Conservation (phyloP, 1,140 invertebrate species). For the Episyrphus balteatus region DNA sequence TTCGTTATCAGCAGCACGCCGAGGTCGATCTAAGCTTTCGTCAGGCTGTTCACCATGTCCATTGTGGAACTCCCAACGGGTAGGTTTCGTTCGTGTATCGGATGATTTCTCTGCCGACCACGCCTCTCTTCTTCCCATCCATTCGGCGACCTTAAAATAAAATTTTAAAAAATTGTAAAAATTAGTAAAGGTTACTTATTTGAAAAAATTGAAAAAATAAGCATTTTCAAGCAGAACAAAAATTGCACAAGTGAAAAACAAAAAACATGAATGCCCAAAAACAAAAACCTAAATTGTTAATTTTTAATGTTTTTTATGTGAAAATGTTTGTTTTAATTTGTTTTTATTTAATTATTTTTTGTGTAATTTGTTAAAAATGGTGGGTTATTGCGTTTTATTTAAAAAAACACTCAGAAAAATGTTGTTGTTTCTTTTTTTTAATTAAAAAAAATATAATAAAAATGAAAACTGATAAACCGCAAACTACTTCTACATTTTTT, state of each 20-base stretch:
- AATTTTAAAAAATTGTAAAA: not conserved
- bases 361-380: too few species aligned
- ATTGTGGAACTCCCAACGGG: constrained; percentile 55
- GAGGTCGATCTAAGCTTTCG: constrained; percentile 28
- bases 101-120: constrained; percentile 60
- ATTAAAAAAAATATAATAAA: too few species aligned
- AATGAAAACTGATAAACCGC: too few species aligned
- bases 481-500: too few species aligned
- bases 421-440: too few species aligned
- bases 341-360: too few species aligned
- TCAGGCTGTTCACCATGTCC: constrained; percentile 41
- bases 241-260: constrained; percentile 3
- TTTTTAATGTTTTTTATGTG: constrained; percentile 10
- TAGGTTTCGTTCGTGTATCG: constrained; percentile 49
- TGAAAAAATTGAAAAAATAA: not conserved
- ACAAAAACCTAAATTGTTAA: not conserved
- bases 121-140: constrained; percentile 58
- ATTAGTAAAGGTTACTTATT: not conserved
- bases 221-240: not conserved
- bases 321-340: constrained; percentile 9
- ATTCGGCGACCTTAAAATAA: constrained; percentile 43
- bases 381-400: too few species aligned
- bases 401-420: too few species aligned
- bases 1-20: constrained; percentile 2
- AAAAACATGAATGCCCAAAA: too few species aligned